These are phyloP conservation scores for Eulithis prunata DNA, from an alignment of 2,888 invertebrate genomes.

Conservation along the genomic window DNA sequence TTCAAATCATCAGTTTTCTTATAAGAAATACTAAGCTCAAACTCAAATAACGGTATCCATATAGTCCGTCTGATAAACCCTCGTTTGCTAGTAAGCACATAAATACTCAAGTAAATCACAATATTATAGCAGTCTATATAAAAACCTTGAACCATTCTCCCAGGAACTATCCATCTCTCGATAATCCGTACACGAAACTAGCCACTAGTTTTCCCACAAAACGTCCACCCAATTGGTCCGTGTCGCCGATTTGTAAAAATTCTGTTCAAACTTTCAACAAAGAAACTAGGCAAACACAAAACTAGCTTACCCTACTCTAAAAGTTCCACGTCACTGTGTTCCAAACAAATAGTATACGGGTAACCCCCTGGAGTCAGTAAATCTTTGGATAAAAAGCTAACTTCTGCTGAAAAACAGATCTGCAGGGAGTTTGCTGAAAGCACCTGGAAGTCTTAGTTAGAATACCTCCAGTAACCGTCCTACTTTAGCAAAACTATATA, in stretches of 20 bases:
- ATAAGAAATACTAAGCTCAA: no score
- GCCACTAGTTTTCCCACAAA: background rate
- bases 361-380: slow-evolving; percentile 31
- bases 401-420: slow-evolving; percentile 23
- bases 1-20: no score
- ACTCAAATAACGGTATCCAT: no score
- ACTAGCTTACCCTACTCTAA: slow-evolving; percentile 34
- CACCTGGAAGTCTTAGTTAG: slow-evolving; percentile 8
- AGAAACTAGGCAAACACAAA: slow-evolving; percentile 31
- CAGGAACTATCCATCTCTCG: background rate
- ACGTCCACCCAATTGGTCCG: slow-evolving; percentile 23
- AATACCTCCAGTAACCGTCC: background rate
- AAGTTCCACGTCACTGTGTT: slow-evolving; percentile 31
- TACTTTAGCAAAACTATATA: background rate
- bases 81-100: no score
- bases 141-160: background rate
- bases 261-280: slow-evolving; percentile 30
- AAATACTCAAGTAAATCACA: no score
- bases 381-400: slow-evolving; percentile 31
- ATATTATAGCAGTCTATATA: background rate
- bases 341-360: slow-evolving; percentile 31
- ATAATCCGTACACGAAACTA: background rate
- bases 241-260: slow-evolving; percentile 29
- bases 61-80: no score
- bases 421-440: slow-evolving; percentile 11